Evolutionary conservation across 2,113 vertebrate genomes (phyloP).

Genomic region (Equus quagga): DNA sequence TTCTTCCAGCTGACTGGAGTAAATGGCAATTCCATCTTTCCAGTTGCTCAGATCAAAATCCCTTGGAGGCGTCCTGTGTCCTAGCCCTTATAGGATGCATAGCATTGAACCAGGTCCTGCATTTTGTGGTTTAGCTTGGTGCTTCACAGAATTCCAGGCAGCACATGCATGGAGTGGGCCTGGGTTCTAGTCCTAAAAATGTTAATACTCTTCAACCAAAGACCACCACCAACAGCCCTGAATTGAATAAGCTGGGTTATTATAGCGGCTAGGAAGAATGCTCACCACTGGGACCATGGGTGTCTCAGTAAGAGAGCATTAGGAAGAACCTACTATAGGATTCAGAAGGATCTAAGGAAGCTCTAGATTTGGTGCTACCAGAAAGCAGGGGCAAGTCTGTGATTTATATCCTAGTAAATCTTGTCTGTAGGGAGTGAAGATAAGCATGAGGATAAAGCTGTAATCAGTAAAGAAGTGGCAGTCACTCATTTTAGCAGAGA

Average conservation of each 20-base stretch:
- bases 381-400: too few species aligned
- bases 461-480: neutral
- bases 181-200: neutral
- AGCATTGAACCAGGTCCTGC: neutral
- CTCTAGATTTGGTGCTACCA: neutral
- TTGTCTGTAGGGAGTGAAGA: neutral
- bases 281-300: neutral
- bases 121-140: neutral
- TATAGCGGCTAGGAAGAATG: neutral
- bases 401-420: neutral
- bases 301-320: neutral
- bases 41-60: neutral
- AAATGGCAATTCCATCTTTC: neutral
- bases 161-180: neutral
- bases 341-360: neutral
- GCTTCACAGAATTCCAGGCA: neutral
- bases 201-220: neutral
- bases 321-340: neutral
- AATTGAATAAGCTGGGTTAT: neutral
- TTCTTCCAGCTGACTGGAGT: neutral
- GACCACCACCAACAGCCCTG: neutral
- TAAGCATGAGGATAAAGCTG: neutral
- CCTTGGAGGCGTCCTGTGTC: neutral
- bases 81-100: neutral
- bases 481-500: neutral